Conservation (phyloP, 1,140 invertebrate species). For the Panagrolaimus sp. region DNA sequence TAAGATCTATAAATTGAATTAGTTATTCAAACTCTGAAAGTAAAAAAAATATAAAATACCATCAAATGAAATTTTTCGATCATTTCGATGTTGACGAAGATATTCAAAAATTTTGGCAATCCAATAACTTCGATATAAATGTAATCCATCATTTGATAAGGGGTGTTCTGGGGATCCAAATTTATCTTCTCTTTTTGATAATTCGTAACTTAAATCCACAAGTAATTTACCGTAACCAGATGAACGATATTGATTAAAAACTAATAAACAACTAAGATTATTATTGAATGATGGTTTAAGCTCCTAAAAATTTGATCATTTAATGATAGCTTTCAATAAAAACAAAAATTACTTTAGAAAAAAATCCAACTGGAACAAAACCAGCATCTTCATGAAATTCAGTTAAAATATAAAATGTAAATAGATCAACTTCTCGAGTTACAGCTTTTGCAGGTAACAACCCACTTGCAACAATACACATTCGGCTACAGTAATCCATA, state of each 20-base stretch:
- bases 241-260: constrained; percentile 60
- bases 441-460: constrained; percentile 96
- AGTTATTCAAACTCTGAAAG: too few species aligned
- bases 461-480: constrained; percentile 88
- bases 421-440: constrained; percentile 96
- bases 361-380: constrained; percentile 94
- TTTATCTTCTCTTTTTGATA: constrained; percentile 87
- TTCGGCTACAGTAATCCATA: constrained; percentile 80
- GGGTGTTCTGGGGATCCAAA: constrained; percentile 96
- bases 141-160: constrained; percentile 87
- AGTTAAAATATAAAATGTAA: constrained; percentile 96
- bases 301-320: constrained; percentile 62
- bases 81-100: constrained; percentile 14
- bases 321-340: not conserved
- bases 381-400: constrained; percentile 68
- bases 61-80: not conserved
- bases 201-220: constrained; percentile 70
- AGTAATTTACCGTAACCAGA: constrained; percentile 62
- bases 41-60: too few species aligned
- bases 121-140: constrained; percentile 96
- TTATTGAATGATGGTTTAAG: constrained; percentile 97
- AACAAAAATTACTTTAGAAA: constrained; percentile 72
- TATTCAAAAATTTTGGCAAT: constrained; percentile 71
- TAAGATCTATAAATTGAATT: not conserved
- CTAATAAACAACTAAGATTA: constrained; percentile 68